phyloP scores from a whole-genome alignment of 2,113 vertebrate genomes.

The Trichomycterus rosablanca region DNA sequence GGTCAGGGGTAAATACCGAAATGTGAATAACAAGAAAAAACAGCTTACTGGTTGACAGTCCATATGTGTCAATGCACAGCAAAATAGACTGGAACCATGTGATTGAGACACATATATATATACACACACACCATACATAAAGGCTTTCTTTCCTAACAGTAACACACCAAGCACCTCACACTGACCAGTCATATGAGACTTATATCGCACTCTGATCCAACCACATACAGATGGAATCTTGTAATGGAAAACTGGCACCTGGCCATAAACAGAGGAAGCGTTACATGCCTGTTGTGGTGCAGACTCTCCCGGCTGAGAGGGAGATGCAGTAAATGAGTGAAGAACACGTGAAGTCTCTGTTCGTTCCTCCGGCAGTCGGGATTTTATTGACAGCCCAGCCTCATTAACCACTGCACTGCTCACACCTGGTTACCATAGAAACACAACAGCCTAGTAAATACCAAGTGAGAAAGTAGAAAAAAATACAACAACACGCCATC shows the following conservation, averaged over 20 bases:
- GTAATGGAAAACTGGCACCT: constrained; percentile 1
- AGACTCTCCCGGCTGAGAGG: constrained; percentile 11
- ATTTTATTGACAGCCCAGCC: constrained; percentile 14
- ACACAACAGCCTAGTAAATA: constrained; percentile 4
- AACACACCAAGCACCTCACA: not conserved
- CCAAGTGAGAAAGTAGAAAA: not conserved
- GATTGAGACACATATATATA: constrained; percentile 2
- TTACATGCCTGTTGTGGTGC: constrained; percentile 25
- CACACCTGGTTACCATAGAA: constrained; percentile 36
- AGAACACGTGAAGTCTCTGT: constrained; percentile 18
- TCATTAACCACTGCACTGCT: constrained; percentile 23
- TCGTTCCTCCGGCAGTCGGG: constrained; percentile 15
- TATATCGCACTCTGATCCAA: not conserved
- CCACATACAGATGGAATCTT: not conserved
- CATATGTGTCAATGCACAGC: constrained; percentile 15
- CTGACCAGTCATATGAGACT: not conserved
- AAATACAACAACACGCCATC: too few relatives aligned
- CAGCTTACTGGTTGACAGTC: constrained; percentile 15
- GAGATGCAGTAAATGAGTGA: constrained; percentile 18
- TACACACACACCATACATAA: not conserved
- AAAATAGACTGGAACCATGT: not conserved
- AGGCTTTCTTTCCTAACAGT: not conserved
- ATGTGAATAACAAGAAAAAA: constrained; percentile 4
- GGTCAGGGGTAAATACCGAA: constrained; percentile 20
- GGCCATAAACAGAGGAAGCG: not conserved